These are phyloP conservation scores for Trachymyrmex septentrionalis DNA, from an alignment of 1,140 invertebrate genomes.

Conservation along the genomic window DNA sequence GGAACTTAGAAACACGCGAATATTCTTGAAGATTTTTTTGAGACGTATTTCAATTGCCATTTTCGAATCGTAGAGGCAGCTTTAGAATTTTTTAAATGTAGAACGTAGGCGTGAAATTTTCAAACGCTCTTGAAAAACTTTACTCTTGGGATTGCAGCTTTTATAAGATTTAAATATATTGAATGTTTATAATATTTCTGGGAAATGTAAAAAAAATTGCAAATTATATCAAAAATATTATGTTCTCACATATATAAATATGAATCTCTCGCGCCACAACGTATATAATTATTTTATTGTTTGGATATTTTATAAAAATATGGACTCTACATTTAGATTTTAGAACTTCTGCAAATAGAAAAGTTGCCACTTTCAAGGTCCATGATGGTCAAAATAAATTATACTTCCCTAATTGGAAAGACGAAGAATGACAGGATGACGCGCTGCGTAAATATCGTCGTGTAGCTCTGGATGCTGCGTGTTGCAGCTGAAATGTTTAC, in stretches of 20 bases:
- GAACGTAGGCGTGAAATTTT: background rate
- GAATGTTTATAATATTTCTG: background rate
- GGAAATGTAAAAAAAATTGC: background rate
- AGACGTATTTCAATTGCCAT: background rate
- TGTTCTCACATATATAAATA: too few species aligned
- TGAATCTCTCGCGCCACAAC: too few species aligned
- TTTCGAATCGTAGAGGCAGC: background rate
- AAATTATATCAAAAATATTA: too few species aligned
- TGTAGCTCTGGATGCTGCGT: conserved; percentile 15
- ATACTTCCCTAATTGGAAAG: conserved; percentile 42
- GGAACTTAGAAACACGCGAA: background rate
- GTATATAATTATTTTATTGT: background rate
- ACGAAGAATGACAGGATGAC: conserved; percentile 51
- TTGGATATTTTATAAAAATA: background rate
- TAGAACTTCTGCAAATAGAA: background rate
- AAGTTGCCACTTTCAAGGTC: background rate
- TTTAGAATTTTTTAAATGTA: background rate
- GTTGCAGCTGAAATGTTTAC: conserved; percentile 51
- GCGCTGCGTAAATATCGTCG: conserved; percentile 49
- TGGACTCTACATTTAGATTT: background rate
- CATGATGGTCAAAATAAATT: conserved; percentile 26
- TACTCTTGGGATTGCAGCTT: background rate
- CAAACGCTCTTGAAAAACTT: background rate
- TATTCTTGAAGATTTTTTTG: background rate
- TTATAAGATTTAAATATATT: background rate